Evolutionary conservation across 2,113 vertebrate species (phyloP), one percentile per base, ranked within the genome.

Genomic region (Ceuthmochares aereus): DNA sequence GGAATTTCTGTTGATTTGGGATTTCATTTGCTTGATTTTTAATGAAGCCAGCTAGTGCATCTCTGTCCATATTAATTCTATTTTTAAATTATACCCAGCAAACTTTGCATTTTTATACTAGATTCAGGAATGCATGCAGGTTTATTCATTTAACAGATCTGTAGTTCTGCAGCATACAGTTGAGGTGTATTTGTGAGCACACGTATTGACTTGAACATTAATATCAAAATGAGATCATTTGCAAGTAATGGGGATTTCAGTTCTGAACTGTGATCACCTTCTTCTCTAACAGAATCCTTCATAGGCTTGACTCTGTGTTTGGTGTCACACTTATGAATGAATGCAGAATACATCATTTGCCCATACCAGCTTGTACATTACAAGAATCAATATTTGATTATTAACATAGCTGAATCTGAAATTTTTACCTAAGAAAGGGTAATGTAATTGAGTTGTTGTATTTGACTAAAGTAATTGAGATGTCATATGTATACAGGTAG

Each of bases 371-470:
- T 75, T 30, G 18, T 30, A 55, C 45, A 56, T 18, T 87, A 51
- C 52, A 84, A 43, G 59, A 94, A 91, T 92, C 45, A 84, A 55
- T 95, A 88, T 89, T 85, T 92, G 34, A 84, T 93, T 70, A 84
- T 85, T 77, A 92, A 21, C 12, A n/a, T 42, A 1, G 7, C 6
- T 75, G 34, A 70, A 87, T 87, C 91, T 91, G 67, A 88, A 91
- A 10, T 87, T 64, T 88, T 67, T 91, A 37, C 32, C 66, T 85
- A 42, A 55, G 42, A 82, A 63, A 16, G 12, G 5, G 17, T 67
- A 69, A 64, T 2, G 1, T 62, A 84, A 82, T 55, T 70, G 64
- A 96, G 51, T 68, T 49, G 15, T 17, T 25, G 29, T 42, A 29
- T 78, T 81, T 14, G 11, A 95, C 27, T 91, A 76, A 78, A 60